Conservation (phyloP, 2,797 vertebrate genomes). For the Euphonia xanthogaster region DNA sequence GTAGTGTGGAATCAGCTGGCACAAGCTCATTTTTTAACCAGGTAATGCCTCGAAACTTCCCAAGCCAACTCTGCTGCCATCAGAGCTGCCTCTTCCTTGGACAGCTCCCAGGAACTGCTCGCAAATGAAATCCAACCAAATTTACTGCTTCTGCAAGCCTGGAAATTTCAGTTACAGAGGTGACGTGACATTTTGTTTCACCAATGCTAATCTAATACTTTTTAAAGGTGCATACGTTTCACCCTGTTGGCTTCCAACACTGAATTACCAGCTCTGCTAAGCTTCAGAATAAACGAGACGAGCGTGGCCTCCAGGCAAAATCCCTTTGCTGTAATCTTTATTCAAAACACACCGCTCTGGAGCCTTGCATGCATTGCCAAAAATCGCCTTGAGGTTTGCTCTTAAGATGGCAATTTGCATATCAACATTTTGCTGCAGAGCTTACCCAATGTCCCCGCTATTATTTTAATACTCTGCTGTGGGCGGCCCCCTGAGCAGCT, state of each 20-base stretch:
- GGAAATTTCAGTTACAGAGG: background rate
- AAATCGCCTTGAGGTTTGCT: slow-evolving; percentile 32
- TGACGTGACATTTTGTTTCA: background rate
- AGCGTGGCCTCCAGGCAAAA: background rate
- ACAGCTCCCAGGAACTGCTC: background rate
- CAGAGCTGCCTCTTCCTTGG: background rate
- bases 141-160: background rate
- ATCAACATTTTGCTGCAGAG: slow-evolving; percentile 37
- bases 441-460: slow-evolving; percentile 15
- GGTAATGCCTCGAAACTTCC: background rate
- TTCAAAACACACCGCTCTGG: background rate
- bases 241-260: slow-evolving; percentile 4
- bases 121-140: background rate
- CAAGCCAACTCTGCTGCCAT: background rate
- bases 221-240: slow-evolving; percentile 7
- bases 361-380: slow-evolving; percentile 4
- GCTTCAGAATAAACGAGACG: slow-evolving; percentile 26
- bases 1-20: background rate
- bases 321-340: slow-evolving; percentile 31
- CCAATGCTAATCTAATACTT: slow-evolving; percentile 12
- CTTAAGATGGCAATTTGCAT: slow-evolving; percentile 53
- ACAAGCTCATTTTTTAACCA: background rate
- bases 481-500: background rate
- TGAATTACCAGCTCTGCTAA: slow-evolving; percentile 21
- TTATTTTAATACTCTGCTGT: slow-evolving; percentile 38